Base-by-base conservation (phyloP, 1,140 invertebrate species). In the Nebria ingens region DNA sequence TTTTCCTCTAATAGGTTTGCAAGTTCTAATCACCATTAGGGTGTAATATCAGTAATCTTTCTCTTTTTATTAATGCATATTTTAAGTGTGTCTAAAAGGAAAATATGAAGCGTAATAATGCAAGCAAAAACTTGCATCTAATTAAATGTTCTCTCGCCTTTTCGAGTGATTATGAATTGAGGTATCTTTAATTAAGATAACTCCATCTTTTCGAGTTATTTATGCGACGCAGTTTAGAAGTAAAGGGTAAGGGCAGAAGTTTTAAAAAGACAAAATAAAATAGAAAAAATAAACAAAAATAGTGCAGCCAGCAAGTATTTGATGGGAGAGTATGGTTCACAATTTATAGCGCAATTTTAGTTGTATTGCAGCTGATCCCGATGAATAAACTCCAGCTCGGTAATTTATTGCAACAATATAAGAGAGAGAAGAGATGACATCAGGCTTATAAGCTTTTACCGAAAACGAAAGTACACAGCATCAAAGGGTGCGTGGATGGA, bases 1-100 rank as follows among this genome's bases (percentile, higher is more conserved):
- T n/a, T n/a, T n/a, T 34, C 6, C 25, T n/a, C 25, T 9, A 9
- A 58, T 51, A 60, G 50, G 50, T 53, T 52, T 34, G 19, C 15
- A n/a, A n/a, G n/a, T n/a, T n/a, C n/a, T 58, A 54, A 50, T 53
- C 22, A 53, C 6, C 25, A 34, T 34, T 34, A 34, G n/a, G 6
- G 6, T 34, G 25, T 34, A n/a, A n/a, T n/a, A n/a, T n/a, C n/a
- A n/a, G 6, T 34, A 9, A n/a, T 34, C 6, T 34, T 34, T 34
- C n/a, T 34, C 25, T 9, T 34, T 34, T 34, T 34, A 34, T 34
- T 34, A 9, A 9, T 34, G 6, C 25, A 34, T n/a, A n/a, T 6
- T 9, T n/a, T 6, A 34, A 34, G 25, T 6, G 6, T 34, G 25
- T 34, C n/a, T 9, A 34, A n/a, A 34, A 34, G n/a, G n/a, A 34